These are phyloP conservation scores for Beris chalybata DNA, from an alignment of 2,888 invertebrate species.

Conservation along the genomic window DNA sequence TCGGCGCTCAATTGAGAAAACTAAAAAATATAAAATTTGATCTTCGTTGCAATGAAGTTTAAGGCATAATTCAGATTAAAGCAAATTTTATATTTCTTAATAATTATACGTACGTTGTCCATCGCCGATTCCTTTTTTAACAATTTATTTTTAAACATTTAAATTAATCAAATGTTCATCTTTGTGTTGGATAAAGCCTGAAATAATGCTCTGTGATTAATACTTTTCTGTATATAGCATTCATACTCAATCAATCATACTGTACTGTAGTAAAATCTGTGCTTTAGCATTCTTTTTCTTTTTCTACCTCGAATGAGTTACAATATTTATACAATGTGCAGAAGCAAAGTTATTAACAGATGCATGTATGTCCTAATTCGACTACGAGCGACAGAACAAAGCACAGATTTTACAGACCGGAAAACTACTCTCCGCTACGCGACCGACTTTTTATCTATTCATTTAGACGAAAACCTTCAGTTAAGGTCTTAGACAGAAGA, in stretches of 20 bases:
- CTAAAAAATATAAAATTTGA: constrained; percentile 44
- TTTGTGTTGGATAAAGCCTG: constrained; percentile 44
- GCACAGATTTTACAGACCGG: constrained; percentile 37
- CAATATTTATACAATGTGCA: too few species aligned
- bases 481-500: constrained; percentile 22
- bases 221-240: constrained; percentile 45
- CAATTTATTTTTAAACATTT: constrained; percentile 40
- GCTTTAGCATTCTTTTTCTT: constrained; percentile 20
- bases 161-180: constrained; percentile 38
- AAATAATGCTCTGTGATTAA: constrained; percentile 50
- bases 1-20: constrained; percentile 20
- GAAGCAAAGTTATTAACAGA: too few species aligned
- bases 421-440: constrained; percentile 36
- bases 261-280: constrained; percentile 32
- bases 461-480: constrained; percentile 20
- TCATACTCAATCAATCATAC: constrained; percentile 45
- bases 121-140: constrained; percentile 38
- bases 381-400: not conserved
- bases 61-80: constrained; percentile 1
- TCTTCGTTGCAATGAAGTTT: not conserved
- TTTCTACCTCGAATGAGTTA: not conserved
- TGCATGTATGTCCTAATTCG: too few species aligned
- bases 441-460: constrained; percentile 23
- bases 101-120: constrained; percentile 46
- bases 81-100: constrained; percentile 45